Evolutionary conservation across 2,888 invertebrate genomes (phyloP), one percentile per base, ranked within the genome.

Genomic region (Craniophora ligustri): DNA sequence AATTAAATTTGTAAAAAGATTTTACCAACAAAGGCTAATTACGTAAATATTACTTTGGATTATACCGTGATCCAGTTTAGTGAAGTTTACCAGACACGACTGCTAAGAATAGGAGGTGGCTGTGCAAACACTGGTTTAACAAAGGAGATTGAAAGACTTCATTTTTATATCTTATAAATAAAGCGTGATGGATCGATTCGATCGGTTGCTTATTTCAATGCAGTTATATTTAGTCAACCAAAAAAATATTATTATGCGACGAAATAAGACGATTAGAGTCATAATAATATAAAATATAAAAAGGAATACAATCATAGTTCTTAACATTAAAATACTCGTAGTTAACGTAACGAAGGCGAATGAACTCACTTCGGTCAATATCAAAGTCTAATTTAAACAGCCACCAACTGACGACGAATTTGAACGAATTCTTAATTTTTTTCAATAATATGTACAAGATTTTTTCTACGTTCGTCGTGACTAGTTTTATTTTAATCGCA

Each of bases 111-210:
- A 66, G 55, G 41, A 62, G 56, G 66, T 79, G 80, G 83, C 73
- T 75, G 75, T 67, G 68, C 76, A 78, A 72, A 77, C 68, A 70
- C 58, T 64, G 59, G 21, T 38, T 39, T 36, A 67, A 80, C 72
- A 71, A 76, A 75, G 76, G 79, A 75, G 64, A 75, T 81, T 72
- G 71, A 70, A 59, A 65, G 54, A 56, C 58, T 68, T 74, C 63
- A 71, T 57, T 67, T 68, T 71, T 70, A 61, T 44, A 45, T 55
- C 59, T 51, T 57, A n/a, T n/a, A n/a, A 72, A 68, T 72, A 70
- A 71, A 71, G 58, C 59, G n/a, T 48, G 8, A 36, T 44, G 31
- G 46, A 60, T 39, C 32, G n/a, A 23, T 28, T 47, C 45, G 26
- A 60, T 47, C 19, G 39, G 32, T 38, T 11, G 30, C 13, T 34